Evolutionary conservation across 1,140 invertebrate species (phyloP), one percentile per base, ranked within the genome.

Genomic region (Atta cephalotes): DNA sequence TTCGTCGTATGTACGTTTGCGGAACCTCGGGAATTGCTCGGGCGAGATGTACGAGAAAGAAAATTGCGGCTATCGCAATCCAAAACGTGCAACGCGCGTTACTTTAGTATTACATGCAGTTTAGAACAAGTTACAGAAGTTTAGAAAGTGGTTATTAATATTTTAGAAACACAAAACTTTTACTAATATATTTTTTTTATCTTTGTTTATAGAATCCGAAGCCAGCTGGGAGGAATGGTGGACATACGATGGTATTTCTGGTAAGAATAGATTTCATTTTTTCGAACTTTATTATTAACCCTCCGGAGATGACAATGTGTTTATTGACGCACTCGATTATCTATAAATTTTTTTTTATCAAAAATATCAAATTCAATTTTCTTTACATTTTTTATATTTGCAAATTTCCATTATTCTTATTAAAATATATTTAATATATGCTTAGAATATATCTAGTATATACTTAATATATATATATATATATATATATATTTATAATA

Each of bases 161-260:
- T 16, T 65, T 49, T 9, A 16, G 5, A 35, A 16, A 53, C 28
- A 35, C 28, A 1, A 58, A 6, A 51, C 14, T 39, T 28, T 45
- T n/a, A 49, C 21, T n/a, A 1, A 63, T 21, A 18, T 21, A 14
- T 80, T 39, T 1, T 7, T 53, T 35, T 79, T 91, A 85, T 91
- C 92, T 70, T 76, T 89, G 77, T 88, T 96, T 93, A 25, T 94
- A 96, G 96, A 95, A 87, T 93, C 95, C 53, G 92, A 93, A 53
- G 96, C 96, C 62, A 96, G 95, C 89, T 97, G 96, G 96, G 96
- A 96, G 86, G 96, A 96, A 89, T 97, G 96, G 96, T 97, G 96
- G 96, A 97, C 96, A 3, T 97, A 97, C 92, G 96, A 97, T 88
- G 96, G 96, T 35, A 97, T 97, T 93, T 97, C 96, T 91, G 96